Evolutionary conservation across 2,797 vertebrate genomes (phyloP).

Genomic region (Monodelphis domestica): DNA sequence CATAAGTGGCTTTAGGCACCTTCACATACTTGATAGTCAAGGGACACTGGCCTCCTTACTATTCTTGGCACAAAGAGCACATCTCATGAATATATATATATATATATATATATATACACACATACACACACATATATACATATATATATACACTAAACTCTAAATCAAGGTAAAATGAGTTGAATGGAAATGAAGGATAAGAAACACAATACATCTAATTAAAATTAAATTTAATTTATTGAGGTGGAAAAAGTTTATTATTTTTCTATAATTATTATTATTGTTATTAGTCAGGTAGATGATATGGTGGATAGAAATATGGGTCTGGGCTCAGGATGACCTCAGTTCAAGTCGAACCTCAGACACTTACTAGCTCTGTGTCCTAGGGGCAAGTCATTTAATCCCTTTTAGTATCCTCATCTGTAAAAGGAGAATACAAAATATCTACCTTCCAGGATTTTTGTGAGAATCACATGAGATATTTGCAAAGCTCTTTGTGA

Average conservation of each 20-base stretch:
- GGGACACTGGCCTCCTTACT: background rate
- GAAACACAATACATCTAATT: background rate
- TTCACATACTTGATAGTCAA: background rate
- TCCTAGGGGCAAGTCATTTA: background rate
- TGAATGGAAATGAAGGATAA: background rate
- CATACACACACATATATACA: no score
- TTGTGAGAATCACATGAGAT: background rate
- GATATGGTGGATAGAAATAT: background rate
- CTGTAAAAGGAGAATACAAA: background rate
- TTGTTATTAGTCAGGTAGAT: background rate
- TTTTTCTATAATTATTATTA: background rate
- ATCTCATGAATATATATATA: background rate
- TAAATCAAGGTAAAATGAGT: background rate
- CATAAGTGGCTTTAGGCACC: background rate
- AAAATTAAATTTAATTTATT: background rate
- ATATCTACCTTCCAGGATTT: background rate
- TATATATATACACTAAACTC: background rate
- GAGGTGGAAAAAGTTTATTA: background rate
- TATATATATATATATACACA: no score
- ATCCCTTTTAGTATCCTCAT: background rate
- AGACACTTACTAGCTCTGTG: background rate
- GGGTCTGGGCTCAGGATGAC: background rate
- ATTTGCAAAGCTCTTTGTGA: background rate
- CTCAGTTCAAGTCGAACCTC: background rate
- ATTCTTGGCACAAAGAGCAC: background rate